Conservation (phyloP, 2,113 vertebrate genomes). For the Rhabdomys dilectus region DNA sequence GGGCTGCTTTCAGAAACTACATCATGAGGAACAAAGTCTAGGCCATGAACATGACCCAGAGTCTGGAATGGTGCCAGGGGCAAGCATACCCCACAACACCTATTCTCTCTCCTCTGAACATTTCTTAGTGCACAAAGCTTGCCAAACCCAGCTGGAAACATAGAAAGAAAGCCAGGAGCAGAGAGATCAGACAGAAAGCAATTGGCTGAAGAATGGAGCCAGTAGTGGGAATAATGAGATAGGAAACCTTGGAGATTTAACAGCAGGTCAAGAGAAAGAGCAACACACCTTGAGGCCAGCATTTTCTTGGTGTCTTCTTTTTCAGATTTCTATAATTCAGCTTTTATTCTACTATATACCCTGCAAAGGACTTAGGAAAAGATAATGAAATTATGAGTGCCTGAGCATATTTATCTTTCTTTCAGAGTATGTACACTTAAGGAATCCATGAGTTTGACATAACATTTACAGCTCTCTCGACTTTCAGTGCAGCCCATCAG, state of each 20-base stretch:
- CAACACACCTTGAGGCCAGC: fast-evolving
- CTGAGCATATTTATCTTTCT: slow-evolving; percentile 31
- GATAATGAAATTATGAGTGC: neutral
- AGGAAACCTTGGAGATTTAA: neutral
- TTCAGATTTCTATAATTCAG: neutral
- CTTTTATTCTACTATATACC: neutral
- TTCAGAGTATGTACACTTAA: neutral
- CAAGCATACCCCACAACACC: neutral
- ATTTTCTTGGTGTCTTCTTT: neutral
- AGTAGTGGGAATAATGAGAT: neutral
- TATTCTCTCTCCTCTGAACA: neutral
- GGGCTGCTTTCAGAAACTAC: neutral
- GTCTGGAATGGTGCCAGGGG: neutral
- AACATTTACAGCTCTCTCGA: neutral
- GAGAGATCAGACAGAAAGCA: neutral
- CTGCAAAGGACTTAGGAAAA: neutral
- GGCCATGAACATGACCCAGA: no score
- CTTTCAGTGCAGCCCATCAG: neutral
- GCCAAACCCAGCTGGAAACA: neutral
- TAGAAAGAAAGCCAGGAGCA: neutral
- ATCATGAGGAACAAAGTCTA: no score
- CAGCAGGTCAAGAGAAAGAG: neutral
- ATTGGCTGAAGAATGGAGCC: neutral
- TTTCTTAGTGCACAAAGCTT: neutral
- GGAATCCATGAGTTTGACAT: neutral